Base-by-base conservation (phyloP, 2,113 vertebrate genomes). In the Cnemophilus loriae region DNA sequence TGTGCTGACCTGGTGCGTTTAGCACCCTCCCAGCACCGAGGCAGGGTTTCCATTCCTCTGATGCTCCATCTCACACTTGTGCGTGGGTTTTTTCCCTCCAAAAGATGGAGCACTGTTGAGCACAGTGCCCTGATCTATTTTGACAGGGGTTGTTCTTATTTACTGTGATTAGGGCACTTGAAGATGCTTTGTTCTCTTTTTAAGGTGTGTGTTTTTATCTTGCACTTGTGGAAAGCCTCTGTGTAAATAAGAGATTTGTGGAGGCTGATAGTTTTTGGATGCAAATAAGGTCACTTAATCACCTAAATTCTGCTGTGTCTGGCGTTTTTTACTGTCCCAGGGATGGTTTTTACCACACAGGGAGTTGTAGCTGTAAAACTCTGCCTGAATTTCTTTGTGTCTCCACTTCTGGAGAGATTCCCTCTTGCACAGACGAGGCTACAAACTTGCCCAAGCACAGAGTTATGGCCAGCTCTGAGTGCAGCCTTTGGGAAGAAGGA, bases 21-120 rank as follows among this genome's bases (percentile, higher is more conserved):
- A 64, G 60, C 30, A 53, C 13, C 55, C 24, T 46, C 24, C 23
- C 2, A 12, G 33, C 5, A 8, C 17, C 12, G n/a, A 47, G 27
- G 27, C 3, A 11, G 12, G 14, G 15, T n/a, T 74, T 23, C 33
- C 7, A 1, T 3, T 0, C 3, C 49, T 57, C 55, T 63, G 21
- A 8, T 30, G 46, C 35, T 82, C 49, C 63, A 46, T 30, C 21
- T 82, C 50, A 4, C 8, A 0, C 3, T 7, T 3, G 5, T 2
- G 3, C 1, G 35, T 21, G 30, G 10, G 0, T 6, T 46, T 60
- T 41, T 63, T 44, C 9, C 6, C 27, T 35, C 37, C 35, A 30
- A 13, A 46, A 55, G 77, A 17, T 26, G 35, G 15, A 52, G 39
- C 61, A 32, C 13, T 33, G 11, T 2, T 7, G 11, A 65, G 7